Percentiles rank a stretch among this genome's conserved stretches.
phyloP scores from a whole-genome alignment of 2,113 vertebrate species.

The Percopsis transmontana region DNA sequence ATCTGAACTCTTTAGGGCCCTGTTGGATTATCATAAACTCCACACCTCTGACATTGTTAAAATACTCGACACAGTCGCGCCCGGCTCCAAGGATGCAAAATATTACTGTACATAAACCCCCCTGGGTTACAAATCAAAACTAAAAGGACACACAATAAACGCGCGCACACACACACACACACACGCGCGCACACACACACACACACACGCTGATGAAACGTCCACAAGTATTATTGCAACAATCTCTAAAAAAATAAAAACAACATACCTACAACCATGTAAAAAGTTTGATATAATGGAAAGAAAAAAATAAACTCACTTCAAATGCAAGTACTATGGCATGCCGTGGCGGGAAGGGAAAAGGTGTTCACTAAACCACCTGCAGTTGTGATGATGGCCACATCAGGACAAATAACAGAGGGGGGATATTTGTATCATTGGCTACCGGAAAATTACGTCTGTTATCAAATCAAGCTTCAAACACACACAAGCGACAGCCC shows the following conservation, averaged over 20 bases:
- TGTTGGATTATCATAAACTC: slow-evolving; percentile 44
- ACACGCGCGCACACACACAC: slow-evolving; percentile 47
- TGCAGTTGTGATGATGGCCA: slow-evolving; percentile 59
- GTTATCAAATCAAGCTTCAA: slow-evolving; percentile 64
- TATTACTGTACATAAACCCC: slow-evolving; percentile 60
- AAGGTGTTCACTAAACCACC: slow-evolving; percentile 62
- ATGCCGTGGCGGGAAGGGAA: slow-evolving; percentile 45
- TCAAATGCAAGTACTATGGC: slow-evolving; percentile 75
- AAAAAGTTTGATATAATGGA: slow-evolving; percentile 60
- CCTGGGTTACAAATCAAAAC: slow-evolving; percentile 55
- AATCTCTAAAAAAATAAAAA: slow-evolving; percentile 72
- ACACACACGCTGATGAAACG: slow-evolving; percentile 65
- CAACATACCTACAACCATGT: slow-evolving; percentile 68
- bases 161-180: slow-evolving; percentile 59
- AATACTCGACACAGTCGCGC: slow-evolving; percentile 61
- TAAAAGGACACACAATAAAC: slow-evolving; percentile 32
- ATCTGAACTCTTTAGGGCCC: slow-evolving; percentile 32
- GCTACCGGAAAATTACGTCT: slow-evolving; percentile 47
- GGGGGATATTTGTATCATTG: slow-evolving; percentile 52
- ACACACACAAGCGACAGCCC: slow-evolving; percentile 57
- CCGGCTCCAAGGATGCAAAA: slow-evolving; percentile 51
- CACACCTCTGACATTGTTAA: slow-evolving; percentile 45
- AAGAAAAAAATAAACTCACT: slow-evolving; percentile 55
- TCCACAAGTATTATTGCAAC: slow-evolving; percentile 78
- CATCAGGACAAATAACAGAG: slow-evolving; percentile 37